Conservation (phyloP, 2,888 invertebrate species). For the Drosophila hamatofila region DNA sequence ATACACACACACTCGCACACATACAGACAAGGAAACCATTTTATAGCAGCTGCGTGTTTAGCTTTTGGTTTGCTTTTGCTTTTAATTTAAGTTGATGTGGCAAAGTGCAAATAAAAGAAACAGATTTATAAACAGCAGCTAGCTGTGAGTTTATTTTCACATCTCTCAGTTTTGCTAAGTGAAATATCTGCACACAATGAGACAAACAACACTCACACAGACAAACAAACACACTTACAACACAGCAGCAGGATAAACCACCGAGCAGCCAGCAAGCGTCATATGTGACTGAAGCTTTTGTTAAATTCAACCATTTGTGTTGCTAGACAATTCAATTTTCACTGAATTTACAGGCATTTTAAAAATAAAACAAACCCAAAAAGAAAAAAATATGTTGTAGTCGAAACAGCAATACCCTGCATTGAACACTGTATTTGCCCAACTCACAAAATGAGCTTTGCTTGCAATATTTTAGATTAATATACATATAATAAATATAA, state of each 20-base stretch:
- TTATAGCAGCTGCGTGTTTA: constrained; percentile 60
- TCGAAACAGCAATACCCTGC: neutral
- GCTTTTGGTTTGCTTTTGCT: constrained; percentile 42
- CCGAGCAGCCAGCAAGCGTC: constrained; percentile 4
- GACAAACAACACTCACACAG: constrained; percentile 4
- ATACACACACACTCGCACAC: constrained; percentile 4
- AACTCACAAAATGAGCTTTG: neutral
- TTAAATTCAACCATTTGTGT: constrained; percentile 33
- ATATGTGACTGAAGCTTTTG: constrained; percentile 43
- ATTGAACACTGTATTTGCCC: neutral
- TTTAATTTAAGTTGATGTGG: constrained; percentile 77
- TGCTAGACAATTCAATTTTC: constrained; percentile 21
- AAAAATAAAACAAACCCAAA: constrained; percentile 16
- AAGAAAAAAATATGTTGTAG: neutral
- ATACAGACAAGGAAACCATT: constrained; percentile 31
- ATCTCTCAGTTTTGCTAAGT: constrained; percentile 40
- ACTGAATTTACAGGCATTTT: constrained; percentile 11
- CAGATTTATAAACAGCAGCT: constrained; percentile 72
- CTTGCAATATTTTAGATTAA: too few species aligned
- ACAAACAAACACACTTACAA: constrained; percentile 24
- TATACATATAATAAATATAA: too few species aligned
- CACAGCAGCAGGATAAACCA: constrained; percentile 8
- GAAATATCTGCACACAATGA: constrained; percentile 59
- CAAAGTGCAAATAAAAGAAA: constrained; percentile 71
- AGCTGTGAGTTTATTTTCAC: constrained; percentile 29